Evolutionary conservation across 2,888 invertebrate species (phyloP), one percentile per base, ranked within the genome.

Genomic region (Celastrina argiolus): DNA sequence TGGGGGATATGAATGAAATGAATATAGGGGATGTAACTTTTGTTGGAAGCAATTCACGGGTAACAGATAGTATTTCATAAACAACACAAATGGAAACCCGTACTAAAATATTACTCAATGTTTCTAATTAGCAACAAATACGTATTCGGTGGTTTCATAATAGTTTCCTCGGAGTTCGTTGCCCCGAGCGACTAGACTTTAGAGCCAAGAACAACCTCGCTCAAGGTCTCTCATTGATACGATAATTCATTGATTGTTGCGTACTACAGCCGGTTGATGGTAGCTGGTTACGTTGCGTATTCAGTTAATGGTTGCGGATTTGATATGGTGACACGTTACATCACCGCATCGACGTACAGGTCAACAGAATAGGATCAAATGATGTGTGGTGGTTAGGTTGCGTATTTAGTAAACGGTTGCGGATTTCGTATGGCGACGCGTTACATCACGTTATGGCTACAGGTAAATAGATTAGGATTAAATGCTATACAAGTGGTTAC

Each of bases 201-300:
- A n/a, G 78, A 76, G 75, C 78, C 78, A 80, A 79, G 51, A 77
- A 79, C 81, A 84, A 84, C 80, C 83, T 82, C 84, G 75, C 72
- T 80, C 86, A 88, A 87, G 87, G 88, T 78, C 81, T 76, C 82
- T 80, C 83, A 84, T 82, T 82, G 78, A 77, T 79, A 81, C 82
- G 81, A 78, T 80, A 82, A 76, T 81, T 82, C 88, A 88, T 88
- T 88, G 84, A 88, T 85, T 76, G 81, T 67, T 72, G 70, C 72
- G 70, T 72, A 69, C 28, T 58, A 31, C 31, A 31, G 56, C 18
- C 45, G 10, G 45, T 45, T 45, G 18, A n/a, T n/a, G 18, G 45
- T 10, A 36, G 8, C 16, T 45, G 26, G 22, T 51, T 22, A 22
- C 26, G 51, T 26, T 12, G 36, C 12, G 12, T 36, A 12, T 36